Conservation (phyloP, 2,888 invertebrate genomes). For the Drosophila meridiana region DNA sequence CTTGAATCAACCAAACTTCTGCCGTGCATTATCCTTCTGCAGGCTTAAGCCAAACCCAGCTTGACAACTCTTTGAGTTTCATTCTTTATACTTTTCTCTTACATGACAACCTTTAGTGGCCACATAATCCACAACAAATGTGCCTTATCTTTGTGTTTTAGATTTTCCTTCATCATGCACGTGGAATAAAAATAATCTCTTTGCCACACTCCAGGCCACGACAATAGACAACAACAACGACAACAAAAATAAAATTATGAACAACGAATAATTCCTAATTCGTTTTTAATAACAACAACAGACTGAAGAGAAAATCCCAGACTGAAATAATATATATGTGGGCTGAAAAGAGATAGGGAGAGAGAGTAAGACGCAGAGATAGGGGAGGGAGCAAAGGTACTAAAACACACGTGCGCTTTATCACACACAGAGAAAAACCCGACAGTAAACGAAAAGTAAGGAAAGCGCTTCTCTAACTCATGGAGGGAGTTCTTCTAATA, state of each 20-base stretch:
- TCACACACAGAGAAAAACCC: conserved; percentile 42
- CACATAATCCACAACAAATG: conserved; percentile 65
- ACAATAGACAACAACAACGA: conserved; percentile 42
- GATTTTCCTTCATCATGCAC: conserved; percentile 43
- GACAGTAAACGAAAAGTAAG: conserved; percentile 44
- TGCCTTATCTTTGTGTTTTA: conserved; percentile 67
- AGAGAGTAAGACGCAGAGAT: background rate
- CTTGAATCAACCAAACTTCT: background rate
- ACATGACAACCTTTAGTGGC: conserved; percentile 33
- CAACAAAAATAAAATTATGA: conserved; percentile 40
- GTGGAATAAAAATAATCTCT: conserved; percentile 52
- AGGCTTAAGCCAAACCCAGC: background rate
- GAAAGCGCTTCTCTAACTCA: conserved; percentile 29
- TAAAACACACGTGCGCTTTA: conserved; percentile 65
- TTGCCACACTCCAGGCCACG: conserved; percentile 37
- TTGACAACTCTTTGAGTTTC: conserved; percentile 9
- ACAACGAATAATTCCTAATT: conserved; percentile 77
- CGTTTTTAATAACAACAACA: conserved; percentile 74
- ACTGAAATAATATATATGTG: background rate
- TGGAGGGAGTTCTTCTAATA: conserved; percentile 8
- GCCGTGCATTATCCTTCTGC: background rate
- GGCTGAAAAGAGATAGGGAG: background rate
- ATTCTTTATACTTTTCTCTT: conserved; percentile 11
- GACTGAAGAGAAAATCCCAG: conserved; percentile 28
- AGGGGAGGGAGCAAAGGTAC: conserved; percentile 13